Conservation (phyloP, 2,888 invertebrate genomes). For the Agriopis leucophaearia region DNA sequence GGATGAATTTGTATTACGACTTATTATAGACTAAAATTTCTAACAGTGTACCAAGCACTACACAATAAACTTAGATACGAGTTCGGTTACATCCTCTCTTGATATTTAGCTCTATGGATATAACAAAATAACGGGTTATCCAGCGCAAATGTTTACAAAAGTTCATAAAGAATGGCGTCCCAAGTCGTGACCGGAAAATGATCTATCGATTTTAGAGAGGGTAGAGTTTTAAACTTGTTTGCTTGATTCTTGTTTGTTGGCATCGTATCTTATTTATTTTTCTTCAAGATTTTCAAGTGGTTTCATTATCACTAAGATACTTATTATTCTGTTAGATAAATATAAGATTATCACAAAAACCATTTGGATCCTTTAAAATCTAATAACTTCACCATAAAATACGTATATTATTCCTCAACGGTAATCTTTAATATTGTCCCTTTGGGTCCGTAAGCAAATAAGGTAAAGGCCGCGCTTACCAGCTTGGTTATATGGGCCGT, state of each 20-base stretch:
- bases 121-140: conserved; percentile 47
- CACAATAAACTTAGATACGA: no score
- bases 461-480: no score
- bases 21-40: no score
- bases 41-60: no score
- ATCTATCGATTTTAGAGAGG: conserved; percentile 52
- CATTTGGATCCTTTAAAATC: no score
- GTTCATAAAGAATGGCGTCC: conserved; percentile 39
- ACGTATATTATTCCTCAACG: not conserved
- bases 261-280: not conserved
- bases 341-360: no score
- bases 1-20: no score
- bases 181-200: conserved; percentile 48
- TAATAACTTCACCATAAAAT: not conserved
- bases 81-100: no score
- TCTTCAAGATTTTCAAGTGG: not conserved
- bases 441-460: conserved; percentile 53
- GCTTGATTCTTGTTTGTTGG: conserved; percentile 8
- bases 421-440: conserved; percentile 30
- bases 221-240: conserved; percentile 14
- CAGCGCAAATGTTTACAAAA: conserved; percentile 67
- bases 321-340: no score
- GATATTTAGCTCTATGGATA: no score
- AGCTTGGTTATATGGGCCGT: no score
- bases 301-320: not conserved